Percentiles rank a stretch among this genome's conserved stretches.
phyloP scores from a whole-genome alignment of 2,797 vertebrate genomes.

The Notamacropus eugenii region DNA sequence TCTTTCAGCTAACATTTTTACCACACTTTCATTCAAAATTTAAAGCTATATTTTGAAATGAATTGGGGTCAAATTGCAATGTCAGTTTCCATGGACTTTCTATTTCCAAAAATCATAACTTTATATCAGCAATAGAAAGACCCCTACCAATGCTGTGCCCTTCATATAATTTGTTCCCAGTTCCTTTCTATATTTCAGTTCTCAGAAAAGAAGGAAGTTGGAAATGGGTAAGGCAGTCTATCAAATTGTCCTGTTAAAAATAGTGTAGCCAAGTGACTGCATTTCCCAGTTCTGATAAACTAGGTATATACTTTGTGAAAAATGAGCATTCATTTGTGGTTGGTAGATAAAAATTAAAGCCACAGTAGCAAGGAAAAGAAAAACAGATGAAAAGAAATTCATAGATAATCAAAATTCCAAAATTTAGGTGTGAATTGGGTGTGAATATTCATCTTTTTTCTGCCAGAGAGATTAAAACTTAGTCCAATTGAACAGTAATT shows the following conservation, averaged over 20 bases:
- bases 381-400: not conserved
- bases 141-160: not conserved
- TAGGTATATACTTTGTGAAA: not conserved
- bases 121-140: slow-evolving; percentile 22
- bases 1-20: not conserved
- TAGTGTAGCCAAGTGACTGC: not conserved
- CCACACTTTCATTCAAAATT: slow-evolving; percentile 7
- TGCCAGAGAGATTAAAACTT: not conserved
- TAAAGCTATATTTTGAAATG: slow-evolving; percentile 28
- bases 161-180: slow-evolving; percentile 45
- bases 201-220: slow-evolving; percentile 19
- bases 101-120: slow-evolving; percentile 54
- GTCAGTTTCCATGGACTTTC: slow-evolving; percentile 17
- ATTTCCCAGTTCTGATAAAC: slow-evolving; percentile 49
- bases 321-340: not conserved
- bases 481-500: not conserved
- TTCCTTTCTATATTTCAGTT: slow-evolving; percentile 10
- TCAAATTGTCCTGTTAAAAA: slow-evolving; percentile 45
- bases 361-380: not conserved
- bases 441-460: not conserved
- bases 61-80: slow-evolving; percentile 39
- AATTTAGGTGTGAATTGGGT: not conserved
- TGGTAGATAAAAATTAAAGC: not conserved
- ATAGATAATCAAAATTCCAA: not conserved
- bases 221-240: slow-evolving; percentile 35